Conservation (phyloP, 2,797 vertebrate species). For the Knipowitschia caucasica region DNA sequence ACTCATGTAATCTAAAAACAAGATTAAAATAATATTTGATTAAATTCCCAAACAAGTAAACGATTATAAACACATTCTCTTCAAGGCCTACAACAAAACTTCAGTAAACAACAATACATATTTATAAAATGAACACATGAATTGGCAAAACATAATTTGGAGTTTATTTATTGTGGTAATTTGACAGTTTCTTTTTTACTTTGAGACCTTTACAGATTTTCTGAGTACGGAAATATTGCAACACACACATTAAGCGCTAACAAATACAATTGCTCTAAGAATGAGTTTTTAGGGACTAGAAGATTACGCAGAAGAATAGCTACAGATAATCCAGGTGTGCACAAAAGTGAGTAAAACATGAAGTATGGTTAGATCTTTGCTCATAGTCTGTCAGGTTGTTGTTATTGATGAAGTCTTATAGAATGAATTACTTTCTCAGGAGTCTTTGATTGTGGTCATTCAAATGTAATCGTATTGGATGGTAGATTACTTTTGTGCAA, state of each 20-base stretch:
- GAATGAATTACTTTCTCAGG: conserved; percentile 33
- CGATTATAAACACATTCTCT: too few relatives aligned
- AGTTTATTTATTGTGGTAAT: conserved; percentile 93
- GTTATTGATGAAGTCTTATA: conserved; percentile 26
- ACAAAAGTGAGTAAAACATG: conserved; percentile 76
- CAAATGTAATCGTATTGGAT: neutral
- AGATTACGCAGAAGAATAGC: conserved; percentile 92
- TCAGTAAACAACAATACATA: too few relatives aligned
- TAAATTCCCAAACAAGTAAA: too few relatives aligned
- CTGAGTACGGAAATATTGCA: conserved; percentile 89
- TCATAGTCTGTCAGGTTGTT: conserved; percentile 40
- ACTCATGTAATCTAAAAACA: too few relatives aligned
- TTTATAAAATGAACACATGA: too few relatives aligned
- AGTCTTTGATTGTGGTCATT: conserved; percentile 5
- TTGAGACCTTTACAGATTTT: conserved; percentile 84
- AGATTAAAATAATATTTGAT: too few relatives aligned
- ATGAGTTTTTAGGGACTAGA: conserved; percentile 86
- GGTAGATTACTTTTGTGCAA: neutral
- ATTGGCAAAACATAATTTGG: conserved; percentile 70
- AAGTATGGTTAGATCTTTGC: conserved; percentile 45
- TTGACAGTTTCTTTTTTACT: conserved; percentile 71
- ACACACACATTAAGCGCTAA: conserved; percentile 99
- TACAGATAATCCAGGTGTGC: conserved; percentile 91
- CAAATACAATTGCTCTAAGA: conserved; percentile 91
- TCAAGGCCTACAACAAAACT: too few relatives aligned